These are phyloP conservation scores for Oryzias melastigma DNA, from an alignment of 2,113 vertebrate genomes.

Conservation along the genomic window DNA sequence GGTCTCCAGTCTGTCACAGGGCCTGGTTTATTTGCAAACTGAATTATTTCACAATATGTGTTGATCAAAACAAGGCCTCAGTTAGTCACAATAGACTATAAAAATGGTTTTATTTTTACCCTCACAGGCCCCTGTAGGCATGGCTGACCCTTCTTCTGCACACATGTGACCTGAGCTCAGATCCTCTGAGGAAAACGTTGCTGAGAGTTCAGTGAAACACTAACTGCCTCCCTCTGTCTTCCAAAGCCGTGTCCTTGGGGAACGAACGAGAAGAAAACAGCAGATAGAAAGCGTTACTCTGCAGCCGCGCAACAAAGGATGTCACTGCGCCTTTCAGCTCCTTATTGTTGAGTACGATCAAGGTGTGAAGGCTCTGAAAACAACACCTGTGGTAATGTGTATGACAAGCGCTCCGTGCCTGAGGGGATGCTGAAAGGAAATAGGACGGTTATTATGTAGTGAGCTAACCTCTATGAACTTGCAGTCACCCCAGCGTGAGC, in stretches of 20 bases:
- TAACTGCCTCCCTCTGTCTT: slow-evolving; percentile 52
- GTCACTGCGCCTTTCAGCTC: slow-evolving; percentile 68
- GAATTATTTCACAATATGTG: no score
- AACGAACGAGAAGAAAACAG: slow-evolving; percentile 56
- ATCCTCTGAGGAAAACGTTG: slow-evolving; percentile 46
- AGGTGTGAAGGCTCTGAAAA: slow-evolving; percentile 80
- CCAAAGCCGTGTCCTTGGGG: slow-evolving; percentile 57
- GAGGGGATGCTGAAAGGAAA: slow-evolving; percentile 69
- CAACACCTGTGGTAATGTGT: slow-evolving; percentile 75
- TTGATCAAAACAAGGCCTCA: no score
- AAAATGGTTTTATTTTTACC: no score
- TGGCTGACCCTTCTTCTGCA: not conserved
- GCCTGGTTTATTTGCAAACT: no score
- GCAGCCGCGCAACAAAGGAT: slow-evolving; percentile 77
- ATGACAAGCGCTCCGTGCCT: slow-evolving; percentile 65
- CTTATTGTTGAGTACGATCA: slow-evolving; percentile 70
- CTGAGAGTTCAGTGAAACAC: slow-evolving; percentile 55
- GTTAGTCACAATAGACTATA: no score
- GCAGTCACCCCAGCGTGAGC: slow-evolving; percentile 50
- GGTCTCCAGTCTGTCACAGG: no score
- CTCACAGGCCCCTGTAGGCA: no score
- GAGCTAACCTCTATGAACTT: slow-evolving; percentile 51
- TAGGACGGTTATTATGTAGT: slow-evolving; percentile 63
- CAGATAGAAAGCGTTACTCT: slow-evolving; percentile 61
- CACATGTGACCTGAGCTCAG: slow-evolving; percentile 29